A percentile compares a stretch with the other conserved stretches of the same genome.
These are phyloP conservation scores for Pachymerium ferrugineum DNA, from an alignment of 2,888 invertebrate genomes.

Conservation along the genomic window DNA sequence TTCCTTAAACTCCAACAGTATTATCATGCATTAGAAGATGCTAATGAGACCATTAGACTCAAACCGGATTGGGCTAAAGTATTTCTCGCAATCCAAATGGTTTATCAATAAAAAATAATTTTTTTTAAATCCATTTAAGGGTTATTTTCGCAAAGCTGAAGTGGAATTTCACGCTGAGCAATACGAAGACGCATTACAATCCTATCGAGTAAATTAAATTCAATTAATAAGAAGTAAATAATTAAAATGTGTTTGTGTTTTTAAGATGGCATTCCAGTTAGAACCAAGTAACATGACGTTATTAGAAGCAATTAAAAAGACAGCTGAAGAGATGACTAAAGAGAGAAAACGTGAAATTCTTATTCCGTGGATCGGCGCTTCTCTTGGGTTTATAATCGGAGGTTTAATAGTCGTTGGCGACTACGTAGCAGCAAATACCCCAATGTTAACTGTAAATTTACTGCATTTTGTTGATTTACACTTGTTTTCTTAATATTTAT, in stretches of 20 bases:
- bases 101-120: conserved; percentile 66
- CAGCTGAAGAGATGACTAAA: conserved; percentile 57
- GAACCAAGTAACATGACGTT: conserved; percentile 57
- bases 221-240: not conserved
- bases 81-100: too few relatives aligned
- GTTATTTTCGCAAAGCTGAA: conserved; percentile 38
- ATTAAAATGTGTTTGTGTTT: not conserved
- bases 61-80: conserved; percentile 76
- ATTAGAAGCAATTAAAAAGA: conserved; percentile 58
- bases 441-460: conserved; percentile 59
- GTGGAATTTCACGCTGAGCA: conserved; percentile 37
- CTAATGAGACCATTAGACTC: conserved; percentile 65
- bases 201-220: conserved; percentile 52
- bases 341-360: conserved; percentile 58
- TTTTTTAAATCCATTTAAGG: conserved; percentile 49
- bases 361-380: conserved; percentile 68
- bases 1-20: conserved; percentile 72
- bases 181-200: conserved; percentile 59
- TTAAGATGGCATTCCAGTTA: conserved; percentile 14
- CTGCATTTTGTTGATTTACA: not conserved
- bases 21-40: conserved; percentile 70
- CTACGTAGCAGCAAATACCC: conserved; percentile 60
- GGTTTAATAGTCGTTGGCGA: conserved; percentile 65
- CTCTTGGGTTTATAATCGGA: conserved; percentile 64
- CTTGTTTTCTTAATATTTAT: not conserved